Percentiles rank a stretch among this genome's conserved stretches.
These are phyloP conservation scores for Augiades crinisus DNA, from an alignment of 2,888 invertebrate species.

Conservation along the genomic window DNA sequence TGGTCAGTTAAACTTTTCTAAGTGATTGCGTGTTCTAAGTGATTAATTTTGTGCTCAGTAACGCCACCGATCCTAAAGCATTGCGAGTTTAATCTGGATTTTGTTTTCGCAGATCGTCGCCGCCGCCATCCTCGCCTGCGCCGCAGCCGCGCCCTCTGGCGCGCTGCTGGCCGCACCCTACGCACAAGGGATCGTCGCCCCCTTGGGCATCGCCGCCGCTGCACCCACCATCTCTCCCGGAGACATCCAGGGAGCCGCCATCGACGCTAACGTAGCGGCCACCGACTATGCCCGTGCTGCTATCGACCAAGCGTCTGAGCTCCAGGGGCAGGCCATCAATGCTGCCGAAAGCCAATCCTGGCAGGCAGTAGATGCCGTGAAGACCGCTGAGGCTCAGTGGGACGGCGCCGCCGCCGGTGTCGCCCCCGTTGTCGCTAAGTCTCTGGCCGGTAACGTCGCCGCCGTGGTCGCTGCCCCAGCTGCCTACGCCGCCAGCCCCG, in stretches of 20 bases:
- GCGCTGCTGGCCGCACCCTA: conserved; percentile 60
- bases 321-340: conserved; percentile 71
- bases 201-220: conserved; percentile 43
- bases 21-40: too few relatives aligned
- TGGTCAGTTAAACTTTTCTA: conserved; percentile 61
- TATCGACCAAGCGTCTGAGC: conserved; percentile 69
- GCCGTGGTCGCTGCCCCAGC: too few relatives aligned
- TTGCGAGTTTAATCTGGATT: too few relatives aligned
- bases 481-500: too few relatives aligned
- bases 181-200: conserved; percentile 40
- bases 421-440: conserved; percentile 65
- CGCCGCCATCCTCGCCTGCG: conserved; percentile 74
- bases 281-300: conserved; percentile 72
- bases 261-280: conserved; percentile 71
- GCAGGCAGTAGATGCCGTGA: conserved; percentile 70
- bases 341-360: conserved; percentile 74
- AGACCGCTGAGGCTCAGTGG: conserved; percentile 67
- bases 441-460: too few relatives aligned
- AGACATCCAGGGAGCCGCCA: conserved; percentile 67
- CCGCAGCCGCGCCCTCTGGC: conserved; percentile 62
- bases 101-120: too few relatives aligned
- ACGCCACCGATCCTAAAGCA: conserved; percentile 31
- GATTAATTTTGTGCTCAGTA: too few relatives aligned
- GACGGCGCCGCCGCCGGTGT: conserved; percentile 74
- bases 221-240: conserved; percentile 72